Base-by-base conservation (phyloP, 2,888 invertebrate species). In the Drosophila mimetica region DNA sequence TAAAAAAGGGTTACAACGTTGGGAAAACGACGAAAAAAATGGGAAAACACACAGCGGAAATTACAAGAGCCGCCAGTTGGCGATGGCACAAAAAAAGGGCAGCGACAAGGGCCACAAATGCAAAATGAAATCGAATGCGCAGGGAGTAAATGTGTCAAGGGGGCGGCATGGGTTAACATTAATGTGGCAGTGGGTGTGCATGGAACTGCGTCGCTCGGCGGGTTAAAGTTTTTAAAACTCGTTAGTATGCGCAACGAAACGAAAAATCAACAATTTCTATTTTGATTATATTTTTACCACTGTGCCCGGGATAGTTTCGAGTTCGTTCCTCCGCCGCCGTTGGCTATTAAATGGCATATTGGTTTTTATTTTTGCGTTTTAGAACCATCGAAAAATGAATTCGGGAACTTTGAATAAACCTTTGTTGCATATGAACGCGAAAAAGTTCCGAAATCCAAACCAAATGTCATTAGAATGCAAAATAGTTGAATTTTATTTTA, bases 231-330 rank as follows among this genome's bases (percentile, higher is more conserved):
- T 71, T 52, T 60, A 63, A 72, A 83, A 67, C 85, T 86, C 85
- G 79, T 88, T 85, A 81, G 87, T 88, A 88, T 88, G 88, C 84
- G 85, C 82, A 86, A 54, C 88, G 77, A 81, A 65, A 84, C 84
- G 78, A 77, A 88, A 86, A 86, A 88, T 85, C 85, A 86, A 85
- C 87, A 78, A 88, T 85, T 84, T 86, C 87, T 77, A 79, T 86
- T 86, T 85, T 76, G 67, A 71, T 78, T 74, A 70, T 79, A 74
- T 73, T 83, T 71, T 28, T 64, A 66, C 72, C 78, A 86, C 74
- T 61, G 63, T 61, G 67, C 34, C 32, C 39, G 51, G 51, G 32
- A 30, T 36, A 47, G 36, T 47, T 71, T 72, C 14, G 20, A 28
- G 46, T 28, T 53, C 34, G 50, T 37, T 42, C 28, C 20, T 51